Evolutionary conservation across 2,888 invertebrate genomes (phyloP), one percentile per base, ranked within the genome.

Genomic region (Brachyptera risi): DNA sequence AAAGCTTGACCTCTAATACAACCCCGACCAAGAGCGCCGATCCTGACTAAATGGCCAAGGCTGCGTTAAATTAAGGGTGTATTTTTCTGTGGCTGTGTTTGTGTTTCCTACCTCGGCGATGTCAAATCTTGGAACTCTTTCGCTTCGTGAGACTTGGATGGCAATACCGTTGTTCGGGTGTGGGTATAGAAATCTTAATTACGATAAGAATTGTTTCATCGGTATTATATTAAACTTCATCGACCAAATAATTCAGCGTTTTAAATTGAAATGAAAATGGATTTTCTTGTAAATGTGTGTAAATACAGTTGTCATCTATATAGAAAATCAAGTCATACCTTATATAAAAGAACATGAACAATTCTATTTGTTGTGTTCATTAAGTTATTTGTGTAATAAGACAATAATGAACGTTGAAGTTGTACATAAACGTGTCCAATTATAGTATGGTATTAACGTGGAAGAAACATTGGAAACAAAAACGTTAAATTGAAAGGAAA

Each of bases 1-100:
- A 64, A 64, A 44, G 65, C 65, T 60, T 65, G 65, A 65, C 63
- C 62, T 56, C 54, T 42, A 27, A 47, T 58, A 19, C 59, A 54
- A 15, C 42, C 42, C 50, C 54, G 59, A 35, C 56, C 23, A 21
- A 27, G 61, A 17, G 17, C 57, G 9, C 47, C 56, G n/a, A 21
- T 47, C 11, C 50, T 50, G 7, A 35, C 17, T 23, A 56, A 56
- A 47, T 58, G 61, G 58, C 56, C 60, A n/a, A n/a, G n/a, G 44
- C 19, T 47, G 47, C 58, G 58, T 49, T 49, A 49, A 58, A 47
- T 17, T 26, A 35, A n/a, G n/a, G n/a, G n/a, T n/a, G n/a, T n/a
- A n/a, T n/a, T n/a, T n/a, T n/a, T n/a, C n/a, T n/a, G n/a, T n/a
- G n/a, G n/a, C n/a, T n/a, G n/a, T n/a, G n/a, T n/a, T n/a, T n/a